Conservation (phyloP, 2,113 vertebrate genomes). For the Alouatta palliata region DNA sequence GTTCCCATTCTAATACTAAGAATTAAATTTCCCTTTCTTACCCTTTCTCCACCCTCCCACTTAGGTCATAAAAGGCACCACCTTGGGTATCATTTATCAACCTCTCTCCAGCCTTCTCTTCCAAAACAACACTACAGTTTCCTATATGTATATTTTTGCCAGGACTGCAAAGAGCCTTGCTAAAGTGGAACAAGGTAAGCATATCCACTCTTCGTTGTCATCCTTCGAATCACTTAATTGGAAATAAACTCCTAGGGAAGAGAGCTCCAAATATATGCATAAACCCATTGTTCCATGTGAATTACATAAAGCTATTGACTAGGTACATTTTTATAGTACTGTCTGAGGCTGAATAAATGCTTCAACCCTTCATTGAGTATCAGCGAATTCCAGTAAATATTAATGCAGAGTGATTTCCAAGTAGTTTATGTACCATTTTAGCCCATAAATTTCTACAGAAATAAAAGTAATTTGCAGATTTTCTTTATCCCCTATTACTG, state of each 20-base stretch:
- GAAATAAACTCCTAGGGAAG: conserved; percentile 35
- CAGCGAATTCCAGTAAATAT: conserved; percentile 60
- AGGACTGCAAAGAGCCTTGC: neutral
- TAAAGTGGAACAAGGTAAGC: neutral
- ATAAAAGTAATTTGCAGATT: conserved; percentile 62
- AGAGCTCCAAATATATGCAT: neutral
- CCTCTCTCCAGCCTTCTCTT: neutral
- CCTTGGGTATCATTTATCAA: neutral
- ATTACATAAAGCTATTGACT: conserved; percentile 32
- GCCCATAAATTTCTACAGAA: conserved; percentile 61
- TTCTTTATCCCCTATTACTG: conserved; percentile 39
- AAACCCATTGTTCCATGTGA: conserved; percentile 33
- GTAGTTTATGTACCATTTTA: conserved; percentile 37
- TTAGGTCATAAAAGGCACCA: neutral
- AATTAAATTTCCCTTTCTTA: conserved; percentile 13
- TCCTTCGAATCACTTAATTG: neutral
- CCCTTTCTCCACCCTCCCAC: neutral
- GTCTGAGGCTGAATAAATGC: conserved; percentile 54
- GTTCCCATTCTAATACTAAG: neutral
- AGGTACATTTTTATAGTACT: conserved; percentile 11
- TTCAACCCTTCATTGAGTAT: conserved; percentile 6
- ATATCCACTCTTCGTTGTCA: neutral
- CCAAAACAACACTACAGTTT: conserved; percentile 28
- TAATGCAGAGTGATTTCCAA: conserved; percentile 59
- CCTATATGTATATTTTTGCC: neutral